These are phyloP conservation scores for Apodemus sylvaticus DNA, from an alignment of 2,113 vertebrate species.

Conservation along the genomic window DNA sequence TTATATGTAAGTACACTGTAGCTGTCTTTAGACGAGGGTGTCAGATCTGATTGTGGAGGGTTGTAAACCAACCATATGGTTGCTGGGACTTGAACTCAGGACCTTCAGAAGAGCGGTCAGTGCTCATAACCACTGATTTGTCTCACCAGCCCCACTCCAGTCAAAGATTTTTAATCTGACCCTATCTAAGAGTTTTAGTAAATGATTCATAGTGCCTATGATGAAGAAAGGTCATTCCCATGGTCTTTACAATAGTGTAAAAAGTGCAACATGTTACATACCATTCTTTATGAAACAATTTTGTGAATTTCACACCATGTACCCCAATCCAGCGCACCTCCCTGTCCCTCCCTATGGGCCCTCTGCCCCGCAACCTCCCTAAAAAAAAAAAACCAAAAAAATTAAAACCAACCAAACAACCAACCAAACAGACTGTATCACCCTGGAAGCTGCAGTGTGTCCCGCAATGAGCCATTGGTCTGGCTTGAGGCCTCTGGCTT, in stretches of 20 bases:
- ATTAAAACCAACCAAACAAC: not conserved
- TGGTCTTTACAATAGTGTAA: not conserved
- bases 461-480: not conserved
- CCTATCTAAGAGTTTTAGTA: not conserved
- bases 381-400: not conserved
- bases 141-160: too few species aligned
- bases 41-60: too few species aligned
- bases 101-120: too few species aligned
- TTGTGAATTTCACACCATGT: not conserved
- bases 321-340: not conserved
- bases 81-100: too few species aligned
- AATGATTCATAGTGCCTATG: not conserved
- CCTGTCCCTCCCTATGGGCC: not conserved
- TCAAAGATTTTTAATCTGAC: not conserved
- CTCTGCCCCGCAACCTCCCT: not conserved
- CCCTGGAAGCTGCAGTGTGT: not conserved
- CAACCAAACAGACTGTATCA: not conserved
- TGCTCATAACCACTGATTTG: too few species aligned
- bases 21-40: too few species aligned
- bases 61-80: too few species aligned
- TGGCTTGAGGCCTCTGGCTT: not conserved
- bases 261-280: not conserved
- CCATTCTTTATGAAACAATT: not conserved
- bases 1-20: too few species aligned
- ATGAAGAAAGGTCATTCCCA: not conserved